Conservation (phyloP, 2,797 vertebrate genomes). For the Gymnodraco acuticeps region DNA sequence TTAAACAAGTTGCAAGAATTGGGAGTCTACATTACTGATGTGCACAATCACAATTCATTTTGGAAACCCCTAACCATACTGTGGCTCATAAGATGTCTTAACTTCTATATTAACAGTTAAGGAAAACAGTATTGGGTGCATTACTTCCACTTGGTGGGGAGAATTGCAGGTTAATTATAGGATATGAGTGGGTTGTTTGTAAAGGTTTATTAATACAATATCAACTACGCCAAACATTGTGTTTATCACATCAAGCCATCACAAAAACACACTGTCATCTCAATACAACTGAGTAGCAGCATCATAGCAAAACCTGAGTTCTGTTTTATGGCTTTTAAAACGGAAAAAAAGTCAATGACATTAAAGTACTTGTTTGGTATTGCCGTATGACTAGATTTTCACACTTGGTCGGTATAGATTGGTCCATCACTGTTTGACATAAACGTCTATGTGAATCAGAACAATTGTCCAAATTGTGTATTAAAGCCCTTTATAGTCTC, state of each 20-base stretch:
- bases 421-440: slow-evolving; percentile 1
- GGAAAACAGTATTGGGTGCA: not conserved
- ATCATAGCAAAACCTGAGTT: not conserved
- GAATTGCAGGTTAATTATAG: not conserved
- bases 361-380: slow-evolving; percentile 16
- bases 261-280: not conserved
- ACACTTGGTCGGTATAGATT: not conserved
- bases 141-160: slow-evolving; percentile 40
- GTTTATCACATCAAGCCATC: not conserved
- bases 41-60: not conserved
- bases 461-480: not conserved
- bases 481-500: not conserved
- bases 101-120: not conserved
- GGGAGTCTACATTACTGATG: too few relatives aligned
- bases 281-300: not conserved
- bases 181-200: not conserved
- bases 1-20: too few relatives aligned
- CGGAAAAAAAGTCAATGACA: slow-evolving; percentile 1
- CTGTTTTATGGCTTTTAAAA: slow-evolving; percentile 10
- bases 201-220: not conserved
- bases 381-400: slow-evolving; percentile 4
- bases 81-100: not conserved
- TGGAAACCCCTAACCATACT: not conserved
- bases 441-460: slow-evolving; percentile 9
- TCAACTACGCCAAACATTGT: not conserved